Base-by-base conservation (phyloP, 2,797 vertebrate species). In the Nannoperca australis region DNA sequence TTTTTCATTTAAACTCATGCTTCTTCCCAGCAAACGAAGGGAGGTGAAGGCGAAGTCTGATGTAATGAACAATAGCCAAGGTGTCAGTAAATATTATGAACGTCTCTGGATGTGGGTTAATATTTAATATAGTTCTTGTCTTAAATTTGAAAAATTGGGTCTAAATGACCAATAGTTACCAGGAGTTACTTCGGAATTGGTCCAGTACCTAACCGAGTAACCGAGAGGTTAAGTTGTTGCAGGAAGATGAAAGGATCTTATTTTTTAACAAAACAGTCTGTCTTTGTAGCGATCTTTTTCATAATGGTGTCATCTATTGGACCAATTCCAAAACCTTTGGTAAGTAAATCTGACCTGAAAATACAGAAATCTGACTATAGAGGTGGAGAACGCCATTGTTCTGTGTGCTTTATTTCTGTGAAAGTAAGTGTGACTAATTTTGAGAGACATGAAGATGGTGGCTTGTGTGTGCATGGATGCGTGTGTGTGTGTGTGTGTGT, bases 341-440 rank as follows among this genome's bases (percentile, higher is more conserved):
- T 10, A 11, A 38, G 34, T 34, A 34, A 53, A 79, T 69, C 65
- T 36, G 78, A 85, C 73, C 73, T 65, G 64, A 81, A 79, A 89
- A 90, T 45, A 81, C 50, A 81, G 79, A 44, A 32, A 81, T 79
- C 58, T 76, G 60, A 78, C 84, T 62, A 78, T 22, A 61, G 61
- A 58, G 51, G 32, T 53, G 60, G 74, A 53, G 59, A 70, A 44
- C 14, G 24, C 56, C 47, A 86, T 88, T 89, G 79, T 90, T 89
- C 79, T 70, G 10, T 13, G 20, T 50, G 78, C 73, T 85, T 84
- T 90, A 87, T 90, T 78, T 86, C 79, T 78, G 83, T 84, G 85
- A 85, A 89, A 87, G 78, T 85, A 81, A 89, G 86, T 88, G 90
- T 90, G 87, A 88, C 86, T 93, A 87, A 92, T 94, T 85, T 85